Evolutionary conservation across 2,113 vertebrate species (phyloP).

Genomic region (Neomonachus schauinslandi): DNA sequence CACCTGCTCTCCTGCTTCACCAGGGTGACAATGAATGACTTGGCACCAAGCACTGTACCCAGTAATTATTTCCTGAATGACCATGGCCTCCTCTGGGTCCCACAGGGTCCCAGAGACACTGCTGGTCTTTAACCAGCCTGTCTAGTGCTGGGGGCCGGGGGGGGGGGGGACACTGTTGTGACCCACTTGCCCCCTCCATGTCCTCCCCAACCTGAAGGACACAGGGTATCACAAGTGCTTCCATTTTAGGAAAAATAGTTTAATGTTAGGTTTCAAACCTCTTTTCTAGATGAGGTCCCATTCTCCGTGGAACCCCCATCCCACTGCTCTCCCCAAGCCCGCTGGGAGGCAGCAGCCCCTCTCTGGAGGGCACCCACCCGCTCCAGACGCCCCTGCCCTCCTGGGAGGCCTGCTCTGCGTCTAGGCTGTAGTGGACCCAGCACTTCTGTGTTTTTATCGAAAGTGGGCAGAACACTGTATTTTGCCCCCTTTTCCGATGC

Average conservation of each 20-base stretch:
- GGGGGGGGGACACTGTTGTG: neutral
- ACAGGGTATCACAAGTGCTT: neutral
- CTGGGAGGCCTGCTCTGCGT: slow-evolving; percentile 44
- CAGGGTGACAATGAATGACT: neutral
- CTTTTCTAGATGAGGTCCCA: slow-evolving; percentile 14
- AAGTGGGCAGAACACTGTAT: slow-evolving; percentile 53
- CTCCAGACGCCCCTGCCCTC: neutral
- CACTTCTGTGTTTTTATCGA: slow-evolving; percentile 47
- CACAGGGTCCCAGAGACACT: neutral
- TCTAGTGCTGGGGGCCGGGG: rapidly evolving
- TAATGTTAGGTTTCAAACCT: slow-evolving; percentile 57
- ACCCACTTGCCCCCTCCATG: rapidly evolving
- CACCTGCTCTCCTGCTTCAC: neutral
- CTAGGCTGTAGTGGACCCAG: neutral
- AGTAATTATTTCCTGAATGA: neutral
- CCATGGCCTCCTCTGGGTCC: neutral
- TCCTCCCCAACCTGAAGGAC: neutral
- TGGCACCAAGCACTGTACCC: neutral
- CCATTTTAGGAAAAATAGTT: slow-evolving; percentile 76
- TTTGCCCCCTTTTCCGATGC: slow-evolving; percentile 34
- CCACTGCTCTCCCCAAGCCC: slow-evolving; percentile 56
- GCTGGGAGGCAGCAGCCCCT: slow-evolving; percentile 66
- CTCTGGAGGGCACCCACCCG: neutral
- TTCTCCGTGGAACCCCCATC: neutral
- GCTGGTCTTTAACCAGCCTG: neutral